phyloP scores from a whole-genome alignment of 2,797 vertebrate species.

The Cichlasoma orientale region DNA sequence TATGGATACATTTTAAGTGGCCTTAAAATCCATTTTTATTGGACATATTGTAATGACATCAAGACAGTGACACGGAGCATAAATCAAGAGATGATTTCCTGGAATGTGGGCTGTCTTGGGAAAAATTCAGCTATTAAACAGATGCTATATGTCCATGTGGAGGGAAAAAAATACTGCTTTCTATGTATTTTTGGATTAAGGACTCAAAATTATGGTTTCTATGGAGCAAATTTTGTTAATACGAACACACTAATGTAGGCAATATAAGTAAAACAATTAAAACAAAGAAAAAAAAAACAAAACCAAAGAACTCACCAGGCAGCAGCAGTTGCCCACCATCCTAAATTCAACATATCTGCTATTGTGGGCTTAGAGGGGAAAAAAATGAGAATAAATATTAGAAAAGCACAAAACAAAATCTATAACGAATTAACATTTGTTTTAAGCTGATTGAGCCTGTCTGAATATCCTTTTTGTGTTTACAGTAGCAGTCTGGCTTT shows the following conservation, averaged over 20 bases:
- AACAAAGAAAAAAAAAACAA: background rate
- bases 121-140: conserved; percentile 67
- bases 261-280: background rate
- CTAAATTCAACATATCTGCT: conserved; percentile 90
- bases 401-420: background rate
- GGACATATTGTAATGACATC: conserved; percentile 46
- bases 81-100: conserved; percentile 54
- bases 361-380: conserved; percentile 86
- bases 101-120: conserved; percentile 57
- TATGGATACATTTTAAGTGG: background rate
- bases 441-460: background rate
- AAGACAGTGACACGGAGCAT: conserved; percentile 30
- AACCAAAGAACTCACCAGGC: conserved; percentile 87
- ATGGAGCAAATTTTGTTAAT: conserved; percentile 17
- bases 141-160: conserved; percentile 56
- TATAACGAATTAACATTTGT: background rate
- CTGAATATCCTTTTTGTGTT: conserved; percentile 56
- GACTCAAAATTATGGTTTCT: conserved; percentile 14
- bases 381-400: conserved; percentile 17
- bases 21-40: conserved; percentile 20
- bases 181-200: conserved; percentile 29
- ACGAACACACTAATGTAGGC: conserved; percentile 26
- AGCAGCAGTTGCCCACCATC: conserved; percentile 95
- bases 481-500: conserved; percentile 30
- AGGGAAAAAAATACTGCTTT: conserved; percentile 46